Base-by-base conservation (phyloP, 2,888 invertebrate genomes). In the Clistopyga incitator region DNA sequence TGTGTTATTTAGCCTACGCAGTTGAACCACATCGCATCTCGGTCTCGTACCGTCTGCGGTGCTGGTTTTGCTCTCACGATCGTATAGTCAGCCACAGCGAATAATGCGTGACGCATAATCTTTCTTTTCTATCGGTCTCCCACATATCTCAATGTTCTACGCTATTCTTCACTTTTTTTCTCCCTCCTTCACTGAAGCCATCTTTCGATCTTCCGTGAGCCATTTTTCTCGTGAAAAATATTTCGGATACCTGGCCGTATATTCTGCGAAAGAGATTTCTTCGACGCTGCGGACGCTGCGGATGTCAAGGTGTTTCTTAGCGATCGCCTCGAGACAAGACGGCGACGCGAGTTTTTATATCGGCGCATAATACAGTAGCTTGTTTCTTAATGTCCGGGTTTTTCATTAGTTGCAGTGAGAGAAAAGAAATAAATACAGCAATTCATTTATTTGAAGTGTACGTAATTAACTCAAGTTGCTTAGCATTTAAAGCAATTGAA, bases 1-100 rank as follows among this genome's bases (percentile, higher is more conserved):
- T 56, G 87, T 84, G 86, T 87, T 89, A 89, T 87, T 89, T 87
- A 87, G 88, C 90, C 90, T 91, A 90, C 90, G 91, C 91, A 90
- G 88, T 90, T 90, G 87, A 84, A 85, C 78, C 82, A 84, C 75
- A 83, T 72, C 71, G 42, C 50, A 68, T 42, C 25, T 45, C 45
- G 59, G 8, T 65, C 38, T 11, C 71, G 50, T 45, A 23, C 77
- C 65, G 23, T 45, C 47, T 29, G 59, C 76, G 67, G 47, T 78
- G 50, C 56, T 78, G 54, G 81, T 52, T 54, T 56, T 65, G 61
- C 78, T 78, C 76, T 82, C 52, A 68, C 50, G 29, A 61, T 77
- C 61, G 10, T 15, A 64, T 54, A 70, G 47, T 71, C 78, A 78
- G 42, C 25, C 85, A n/a, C n/a, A 18, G 82, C 81, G 45, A 76